Percentiles rank a stretch among this genome's conserved stretches.
Evolutionary conservation across 92 coral and sea anemone genomes (phyloP).

Genomic region (Bergia sp.): DNA sequence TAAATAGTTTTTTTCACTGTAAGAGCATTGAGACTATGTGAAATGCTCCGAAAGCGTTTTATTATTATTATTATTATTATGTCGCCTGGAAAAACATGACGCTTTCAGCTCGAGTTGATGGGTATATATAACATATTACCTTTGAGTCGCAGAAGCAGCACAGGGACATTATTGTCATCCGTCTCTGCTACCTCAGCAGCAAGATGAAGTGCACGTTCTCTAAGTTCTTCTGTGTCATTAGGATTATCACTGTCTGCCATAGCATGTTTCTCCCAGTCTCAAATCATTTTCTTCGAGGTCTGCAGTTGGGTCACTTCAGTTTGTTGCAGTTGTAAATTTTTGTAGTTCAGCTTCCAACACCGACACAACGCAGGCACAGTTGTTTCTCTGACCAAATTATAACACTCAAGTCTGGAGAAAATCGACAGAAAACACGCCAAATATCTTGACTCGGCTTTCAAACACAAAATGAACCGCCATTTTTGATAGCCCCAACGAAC

Average conservation of each 20-base stretch:
- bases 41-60: too few species aligned
- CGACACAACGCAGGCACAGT: not conserved
- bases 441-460: not conserved
- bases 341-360: not conserved
- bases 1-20: too few species aligned
- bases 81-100: too few species aligned
- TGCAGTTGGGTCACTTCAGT: not conserved
- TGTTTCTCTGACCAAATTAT: not conserved
- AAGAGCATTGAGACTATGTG: too few species aligned
- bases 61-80: too few species aligned
- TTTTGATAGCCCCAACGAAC: slow-evolving; percentile 3
- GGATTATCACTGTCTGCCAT: slow-evolving; percentile 63
- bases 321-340: not conserved
- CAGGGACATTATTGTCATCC: slow-evolving; percentile 87
- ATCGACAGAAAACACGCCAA: not conserved
- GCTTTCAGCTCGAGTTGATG: not conserved
- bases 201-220: slow-evolving; percentile 84
- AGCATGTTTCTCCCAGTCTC: not conserved
- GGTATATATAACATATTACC: slow-evolving; percentile 49
- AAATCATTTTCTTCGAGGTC: not conserved
- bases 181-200: slow-evolving; percentile 99
- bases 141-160: slow-evolving; percentile 79
- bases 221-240: slow-evolving; percentile 63
- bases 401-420: not conserved
- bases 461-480: slow-evolving; percentile 46